A percentile compares a stretch with the other conserved stretches of the same genome.
These are phyloP conservation scores for Bursaphelenchus okinawaensis DNA, from an alignment of 2,888 invertebrate species.

Conservation along the genomic window DNA sequence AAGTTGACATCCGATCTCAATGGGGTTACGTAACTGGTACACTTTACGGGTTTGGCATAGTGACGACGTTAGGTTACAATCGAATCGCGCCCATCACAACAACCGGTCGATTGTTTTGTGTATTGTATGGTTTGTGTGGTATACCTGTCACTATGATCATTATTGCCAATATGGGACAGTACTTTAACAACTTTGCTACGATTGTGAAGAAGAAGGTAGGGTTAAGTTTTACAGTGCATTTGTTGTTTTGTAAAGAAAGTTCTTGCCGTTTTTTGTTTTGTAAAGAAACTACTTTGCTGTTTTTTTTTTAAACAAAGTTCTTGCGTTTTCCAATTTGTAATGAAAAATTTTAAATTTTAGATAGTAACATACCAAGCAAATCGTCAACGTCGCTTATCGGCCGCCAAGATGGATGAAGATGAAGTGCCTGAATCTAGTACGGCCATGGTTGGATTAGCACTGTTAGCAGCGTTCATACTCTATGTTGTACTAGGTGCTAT, in stretches of 20 bases:
- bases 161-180: slow-evolving; percentile 56
- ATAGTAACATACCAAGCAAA: slow-evolving; percentile 46
- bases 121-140: slow-evolving; percentile 50
- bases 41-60: slow-evolving; percentile 55
- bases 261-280: not conserved
- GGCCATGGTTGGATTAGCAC: slow-evolving; percentile 46
- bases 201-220: slow-evolving; percentile 41
- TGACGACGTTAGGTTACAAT: slow-evolving; percentile 55
- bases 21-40: slow-evolving; percentile 55
- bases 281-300: not conserved
- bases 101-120: slow-evolving; percentile 52
- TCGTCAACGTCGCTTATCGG: slow-evolving; percentile 29
- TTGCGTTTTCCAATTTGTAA: no score
- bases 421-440: slow-evolving; percentile 35
- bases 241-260: not conserved
- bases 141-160: slow-evolving; percentile 57
- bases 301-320: not conserved
- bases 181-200: slow-evolving; percentile 52
- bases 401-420: slow-evolving; percentile 41
- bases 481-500: slow-evolving; percentile 55
- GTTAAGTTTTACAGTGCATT: no score
- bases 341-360: slow-evolving; percentile 27
- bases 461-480: slow-evolving; percentile 46
- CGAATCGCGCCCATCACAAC: slow-evolving; percentile 54
- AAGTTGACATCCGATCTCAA: slow-evolving; percentile 29